Conservation (phyloP, 1,140 invertebrate genomes). For the Drosophila pruinosa region DNA sequence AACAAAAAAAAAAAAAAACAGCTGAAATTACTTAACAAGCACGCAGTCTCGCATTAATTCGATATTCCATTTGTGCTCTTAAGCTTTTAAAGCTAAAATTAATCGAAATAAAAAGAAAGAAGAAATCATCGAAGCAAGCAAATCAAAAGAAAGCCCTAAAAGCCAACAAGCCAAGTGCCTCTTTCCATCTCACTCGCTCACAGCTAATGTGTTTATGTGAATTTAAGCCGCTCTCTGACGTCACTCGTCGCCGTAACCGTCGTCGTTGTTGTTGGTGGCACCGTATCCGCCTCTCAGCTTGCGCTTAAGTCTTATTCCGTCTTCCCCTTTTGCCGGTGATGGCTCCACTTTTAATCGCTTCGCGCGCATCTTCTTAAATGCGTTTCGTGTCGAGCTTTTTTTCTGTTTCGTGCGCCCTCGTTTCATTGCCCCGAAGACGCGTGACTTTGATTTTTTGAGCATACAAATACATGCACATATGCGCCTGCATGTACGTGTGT, state of each 20-base stretch:
- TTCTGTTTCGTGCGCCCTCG: slow-evolving; percentile 10
- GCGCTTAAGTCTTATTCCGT: not conserved
- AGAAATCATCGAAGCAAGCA: slow-evolving; percentile 21
- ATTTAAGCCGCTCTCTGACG: slow-evolving; percentile 43
- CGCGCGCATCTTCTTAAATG: slow-evolving; percentile 44
- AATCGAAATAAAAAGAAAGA: slow-evolving; percentile 14
- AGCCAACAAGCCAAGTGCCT: slow-evolving; percentile 35
- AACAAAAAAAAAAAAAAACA: slow-evolving; percentile 37
- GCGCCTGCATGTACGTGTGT: not conserved
- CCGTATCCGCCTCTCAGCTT: not conserved
- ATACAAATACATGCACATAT: slow-evolving; percentile 3
- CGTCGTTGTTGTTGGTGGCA: slow-evolving; percentile 6
- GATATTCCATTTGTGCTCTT: slow-evolving; percentile 68
- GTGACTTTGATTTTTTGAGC: slow-evolving; percentile 26
- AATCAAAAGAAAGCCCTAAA: slow-evolving; percentile 30
- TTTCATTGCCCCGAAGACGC: slow-evolving; percentile 24
- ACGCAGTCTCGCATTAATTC: slow-evolving; percentile 39
- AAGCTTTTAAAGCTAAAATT: slow-evolving; percentile 47
- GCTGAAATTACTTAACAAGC: slow-evolving; percentile 43
- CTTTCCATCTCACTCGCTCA: slow-evolving; percentile 1
- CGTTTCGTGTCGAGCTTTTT: slow-evolving; percentile 37
- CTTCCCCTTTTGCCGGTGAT: not conserved
- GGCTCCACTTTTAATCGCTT: slow-evolving; percentile 33
- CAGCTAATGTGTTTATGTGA: slow-evolving; percentile 62
- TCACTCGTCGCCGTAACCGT: slow-evolving; percentile 24